Evolutionary conservation across 2,113 vertebrate genomes (phyloP), one percentile per base, ranked within the genome.

Genomic region (Asarcornis scutulata): DNA sequence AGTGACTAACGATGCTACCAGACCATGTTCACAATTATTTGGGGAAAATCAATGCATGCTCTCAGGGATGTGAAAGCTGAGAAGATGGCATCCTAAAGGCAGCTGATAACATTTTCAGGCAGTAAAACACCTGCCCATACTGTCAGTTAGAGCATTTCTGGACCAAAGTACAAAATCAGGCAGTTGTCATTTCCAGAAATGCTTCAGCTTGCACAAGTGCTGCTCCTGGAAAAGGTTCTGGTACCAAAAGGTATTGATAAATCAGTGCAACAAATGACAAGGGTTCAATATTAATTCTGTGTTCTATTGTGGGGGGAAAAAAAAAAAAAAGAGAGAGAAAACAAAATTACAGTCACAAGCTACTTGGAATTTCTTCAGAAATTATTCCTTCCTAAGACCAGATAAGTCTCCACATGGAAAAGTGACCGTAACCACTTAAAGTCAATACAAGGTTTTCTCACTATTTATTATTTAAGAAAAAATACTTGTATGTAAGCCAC

Each of bases 1-100:
- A 85, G 11, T 0, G 0, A 53, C 23, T 53, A 58, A 74, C 75
- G 29, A 48, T 26, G 22, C 11, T 40, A 52, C 20, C 12, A 73
- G 14, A 87, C 26, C 44, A 46, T 8, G 5, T 34, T 88, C 31
- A 52, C 23, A 80, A 6, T 53, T 58, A 56, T 2, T 67, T 17
- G 16, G 31, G 18, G 40, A 32, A 60, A 31, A 68, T 38, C 17
- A 71, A 58, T 66, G 42, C 25, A 7, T 50, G 31, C 5, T 34
- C 3, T 14, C 3, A 62, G 34, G 11, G 26, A 58, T 22, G 12
- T 66, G 38, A 55, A 84, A 76, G 8, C 32, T 46, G 20, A 69
- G 66, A 92, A 78, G 15, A 56, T 4, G 1, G 2, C 15, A 46
- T 23, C 42, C 52, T 86, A 53, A 82, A 75, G 50, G 17, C 18